Evolutionary conservation across 2,888 invertebrate species (phyloP).

Genomic region (Hirtodrosophila cameraria): DNA sequence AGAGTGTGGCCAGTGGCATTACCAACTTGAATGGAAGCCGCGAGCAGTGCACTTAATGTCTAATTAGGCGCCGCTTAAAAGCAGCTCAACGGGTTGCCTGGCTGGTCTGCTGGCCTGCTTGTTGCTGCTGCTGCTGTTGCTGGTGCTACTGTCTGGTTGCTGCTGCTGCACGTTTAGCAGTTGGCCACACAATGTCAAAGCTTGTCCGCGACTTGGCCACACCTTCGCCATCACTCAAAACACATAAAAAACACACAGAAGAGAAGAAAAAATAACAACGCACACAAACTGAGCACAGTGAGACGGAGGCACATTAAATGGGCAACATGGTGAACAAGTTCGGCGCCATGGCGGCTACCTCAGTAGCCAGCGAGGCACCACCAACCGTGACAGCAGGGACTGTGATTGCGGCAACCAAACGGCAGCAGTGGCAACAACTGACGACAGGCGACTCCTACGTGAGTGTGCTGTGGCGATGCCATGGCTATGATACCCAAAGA

Average conservation of each 20-base stretch:
- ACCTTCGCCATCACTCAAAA: constrained; percentile 72
- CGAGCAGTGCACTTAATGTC: constrained; percentile 62
- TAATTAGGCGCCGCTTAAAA: constrained; percentile 74
- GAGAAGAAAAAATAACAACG: constrained; percentile 10
- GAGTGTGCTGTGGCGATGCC: constrained; percentile 49
- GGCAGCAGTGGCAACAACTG: constrained; percentile 23
- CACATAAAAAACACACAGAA: constrained; percentile 34
- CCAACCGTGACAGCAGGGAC: constrained; percentile 74
- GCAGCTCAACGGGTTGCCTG: constrained; percentile 65
- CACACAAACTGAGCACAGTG: background rate
- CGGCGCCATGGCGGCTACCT: constrained; percentile 67
- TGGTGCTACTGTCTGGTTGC: background rate
- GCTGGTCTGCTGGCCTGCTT: background rate
- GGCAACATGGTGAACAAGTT: constrained; percentile 59
- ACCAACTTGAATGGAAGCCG: constrained; percentile 50
- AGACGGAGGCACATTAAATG: constrained; percentile 41
- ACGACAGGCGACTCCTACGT: constrained; percentile 67
- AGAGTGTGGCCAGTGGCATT: constrained; percentile 12
- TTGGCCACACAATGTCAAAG: constrained; percentile 63
- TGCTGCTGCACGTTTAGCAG: constrained; percentile 7
- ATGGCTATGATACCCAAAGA: constrained; percentile 60
- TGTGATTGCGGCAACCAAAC: constrained; percentile 49
- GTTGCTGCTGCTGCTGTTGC: constrained; percentile 6
- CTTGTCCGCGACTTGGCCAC: constrained; percentile 66
- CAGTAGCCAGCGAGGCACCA: constrained; percentile 59